Conservation (phyloP, 1,140 invertebrate genomes). For the Papilio helenus region DNA sequence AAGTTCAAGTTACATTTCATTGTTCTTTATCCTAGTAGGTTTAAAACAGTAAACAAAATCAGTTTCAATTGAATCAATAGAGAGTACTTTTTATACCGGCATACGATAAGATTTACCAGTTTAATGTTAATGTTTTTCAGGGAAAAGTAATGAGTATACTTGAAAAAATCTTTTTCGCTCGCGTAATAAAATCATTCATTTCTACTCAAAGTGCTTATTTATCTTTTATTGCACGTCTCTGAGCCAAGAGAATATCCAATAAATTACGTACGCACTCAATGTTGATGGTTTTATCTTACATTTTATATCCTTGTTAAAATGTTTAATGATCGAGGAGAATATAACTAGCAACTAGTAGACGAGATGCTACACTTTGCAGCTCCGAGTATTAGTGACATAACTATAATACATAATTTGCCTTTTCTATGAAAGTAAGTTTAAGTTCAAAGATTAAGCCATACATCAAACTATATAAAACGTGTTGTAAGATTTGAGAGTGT, state of each 20-base stretch:
- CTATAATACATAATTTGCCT: neutral
- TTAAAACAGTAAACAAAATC: neutral
- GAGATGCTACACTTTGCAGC: neutral
- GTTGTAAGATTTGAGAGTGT: slow-evolving; percentile 9
- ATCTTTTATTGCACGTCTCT: neutral
- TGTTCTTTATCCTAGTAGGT: neutral
- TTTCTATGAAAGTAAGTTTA: neutral
- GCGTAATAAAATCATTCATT: neutral
- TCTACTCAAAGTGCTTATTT: neutral
- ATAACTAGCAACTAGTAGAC: too few relatives aligned
- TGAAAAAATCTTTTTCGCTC: neutral
- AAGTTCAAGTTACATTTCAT: slow-evolving; percentile 3
- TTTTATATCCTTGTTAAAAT: neutral
- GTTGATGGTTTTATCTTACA: neutral
- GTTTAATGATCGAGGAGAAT: neutral
- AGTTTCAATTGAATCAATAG: neutral
- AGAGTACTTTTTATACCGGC: too few relatives aligned
- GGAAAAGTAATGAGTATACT: neutral
- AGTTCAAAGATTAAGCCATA: neutral
- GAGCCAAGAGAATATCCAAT: neutral
- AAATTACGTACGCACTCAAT: neutral
- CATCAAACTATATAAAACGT: neutral
- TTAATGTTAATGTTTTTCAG: neutral
- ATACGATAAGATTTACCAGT: neutral
- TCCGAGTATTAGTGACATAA: neutral